phyloP scores from a whole-genome alignment of 2,888 invertebrate species.

The Cryptus viduatorius region DNA sequence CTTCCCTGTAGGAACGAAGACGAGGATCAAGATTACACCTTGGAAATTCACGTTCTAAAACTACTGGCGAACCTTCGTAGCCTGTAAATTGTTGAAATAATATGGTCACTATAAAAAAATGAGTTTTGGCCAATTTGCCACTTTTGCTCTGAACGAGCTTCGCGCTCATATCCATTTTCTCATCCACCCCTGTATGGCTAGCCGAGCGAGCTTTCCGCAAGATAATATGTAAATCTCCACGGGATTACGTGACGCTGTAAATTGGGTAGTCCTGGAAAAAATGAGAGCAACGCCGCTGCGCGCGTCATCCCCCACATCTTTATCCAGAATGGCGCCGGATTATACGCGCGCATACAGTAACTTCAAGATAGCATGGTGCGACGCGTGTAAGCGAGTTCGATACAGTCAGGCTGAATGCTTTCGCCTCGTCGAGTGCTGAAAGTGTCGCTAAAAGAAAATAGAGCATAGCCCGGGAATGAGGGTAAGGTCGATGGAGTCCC shows the following conservation, averaged over 20 bases:
- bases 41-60: background rate
- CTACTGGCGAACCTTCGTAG: background rate
- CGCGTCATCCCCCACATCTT: conserved; percentile 29
- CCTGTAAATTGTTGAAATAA: background rate
- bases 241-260: conserved; percentile 76
- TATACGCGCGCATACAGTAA: conserved; percentile 7
- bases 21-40: conserved; percentile 11
- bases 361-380: background rate
- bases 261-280: conserved; percentile 74
- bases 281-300: conserved; percentile 30
- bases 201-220: conserved; percentile 29
- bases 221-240: conserved; percentile 79
- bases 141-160: background rate
- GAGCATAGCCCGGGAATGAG: conserved; percentile 39
- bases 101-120: conserved; percentile 21
- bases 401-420: background rate
- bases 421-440: conserved; percentile 14
- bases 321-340: conserved; percentile 13
- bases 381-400: conserved; percentile 13
- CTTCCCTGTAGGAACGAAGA: conserved; percentile 11
- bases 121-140: conserved; percentile 36
- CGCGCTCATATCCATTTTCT: conserved; percentile 38
- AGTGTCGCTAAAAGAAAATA: conserved; percentile 54
- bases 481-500: conserved; percentile 31
- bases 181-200: background rate